These are phyloP conservation scores for Calephelis perditalis DNA, from an alignment of 2,888 invertebrate genomes.

Conservation along the genomic window DNA sequence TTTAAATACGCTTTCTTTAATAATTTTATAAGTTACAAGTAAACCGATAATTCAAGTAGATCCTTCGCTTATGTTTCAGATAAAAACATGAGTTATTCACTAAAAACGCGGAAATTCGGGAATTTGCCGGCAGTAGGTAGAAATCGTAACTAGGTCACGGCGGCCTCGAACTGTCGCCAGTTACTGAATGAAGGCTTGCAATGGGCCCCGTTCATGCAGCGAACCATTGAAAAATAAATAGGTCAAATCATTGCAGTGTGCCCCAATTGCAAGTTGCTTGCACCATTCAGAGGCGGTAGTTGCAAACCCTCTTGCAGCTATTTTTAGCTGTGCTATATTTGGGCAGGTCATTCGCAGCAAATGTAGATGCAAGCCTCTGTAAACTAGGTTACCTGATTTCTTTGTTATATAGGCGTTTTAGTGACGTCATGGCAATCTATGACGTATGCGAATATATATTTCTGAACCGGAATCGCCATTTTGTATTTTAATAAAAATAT, in stretches of 20 bases:
- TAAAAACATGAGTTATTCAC: neutral
- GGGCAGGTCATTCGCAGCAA: constrained; percentile 65
- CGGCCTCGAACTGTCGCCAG: constrained; percentile 61
- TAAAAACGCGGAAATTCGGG: constrained; percentile 7
- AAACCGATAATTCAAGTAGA: neutral
- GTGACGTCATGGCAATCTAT: constrained; percentile 59
- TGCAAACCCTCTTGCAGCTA: constrained; percentile 56
- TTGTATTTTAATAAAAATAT: constrained; percentile 16
- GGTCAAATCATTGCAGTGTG: constrained; percentile 75
- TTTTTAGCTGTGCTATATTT: constrained; percentile 73
- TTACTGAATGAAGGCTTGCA: constrained; percentile 70
- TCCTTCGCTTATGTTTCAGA: neutral
- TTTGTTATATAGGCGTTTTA: constrained; percentile 58
- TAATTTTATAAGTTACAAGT: constrained; percentile 12
- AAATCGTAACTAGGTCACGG: constrained; percentile 51
- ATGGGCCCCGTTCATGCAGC: constrained; percentile 68
- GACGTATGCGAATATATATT: constrained; percentile 48
- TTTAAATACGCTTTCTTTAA: constrained; percentile 28
- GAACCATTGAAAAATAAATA: constrained; percentile 75
- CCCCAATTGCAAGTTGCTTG: constrained; percentile 59
- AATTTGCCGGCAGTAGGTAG: constrained; percentile 14
- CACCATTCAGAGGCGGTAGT: constrained; percentile 60
- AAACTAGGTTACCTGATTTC: constrained; percentile 75
- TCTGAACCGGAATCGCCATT: constrained; percentile 20
- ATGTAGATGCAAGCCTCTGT: constrained; percentile 65